Conservation (phyloP, 2,113 vertebrate species). For the Enhydra lutris region DNA sequence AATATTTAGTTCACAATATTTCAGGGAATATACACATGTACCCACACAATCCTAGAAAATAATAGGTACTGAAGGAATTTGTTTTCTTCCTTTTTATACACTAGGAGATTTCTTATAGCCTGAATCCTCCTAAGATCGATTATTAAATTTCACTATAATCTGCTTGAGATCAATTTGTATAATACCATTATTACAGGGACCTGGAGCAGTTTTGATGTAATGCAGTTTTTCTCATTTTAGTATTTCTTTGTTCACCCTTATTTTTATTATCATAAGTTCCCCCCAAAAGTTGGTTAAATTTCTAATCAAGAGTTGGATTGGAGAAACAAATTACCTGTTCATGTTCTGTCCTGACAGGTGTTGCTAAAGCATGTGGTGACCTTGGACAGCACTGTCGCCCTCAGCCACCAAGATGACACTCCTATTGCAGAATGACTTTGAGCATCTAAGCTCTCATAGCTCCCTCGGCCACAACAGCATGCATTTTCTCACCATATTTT, state of each 20-base stretch:
- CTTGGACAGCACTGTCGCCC: not conserved
- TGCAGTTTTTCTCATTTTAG: not conserved
- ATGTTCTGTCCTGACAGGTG: not conserved
- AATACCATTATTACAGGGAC: constrained; percentile 12
- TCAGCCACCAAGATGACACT: not conserved
- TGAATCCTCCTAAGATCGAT: not conserved
- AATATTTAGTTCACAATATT: not conserved
- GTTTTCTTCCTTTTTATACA: not conserved
- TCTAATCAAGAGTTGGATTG: not conserved
- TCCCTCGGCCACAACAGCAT: not conserved
- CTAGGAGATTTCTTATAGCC: not conserved
- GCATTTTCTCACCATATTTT: not conserved
- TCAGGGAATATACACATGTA: not conserved
- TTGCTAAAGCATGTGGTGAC: not conserved
- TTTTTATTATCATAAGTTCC: constrained; percentile 15
- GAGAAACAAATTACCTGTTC: not conserved
- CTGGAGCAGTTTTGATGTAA: not conserved
- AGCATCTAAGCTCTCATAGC: not conserved
- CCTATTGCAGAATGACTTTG: not conserved
- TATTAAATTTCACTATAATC: constrained; percentile 30
- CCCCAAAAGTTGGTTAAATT: not conserved
- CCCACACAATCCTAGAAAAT: not conserved
- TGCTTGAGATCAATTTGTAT: constrained; percentile 16
- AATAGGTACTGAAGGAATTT: not conserved
- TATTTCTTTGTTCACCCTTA: not conserved